phyloP scores from a whole-genome alignment of 1,140 invertebrate genomes.

The Conus ventricosus region DNA sequence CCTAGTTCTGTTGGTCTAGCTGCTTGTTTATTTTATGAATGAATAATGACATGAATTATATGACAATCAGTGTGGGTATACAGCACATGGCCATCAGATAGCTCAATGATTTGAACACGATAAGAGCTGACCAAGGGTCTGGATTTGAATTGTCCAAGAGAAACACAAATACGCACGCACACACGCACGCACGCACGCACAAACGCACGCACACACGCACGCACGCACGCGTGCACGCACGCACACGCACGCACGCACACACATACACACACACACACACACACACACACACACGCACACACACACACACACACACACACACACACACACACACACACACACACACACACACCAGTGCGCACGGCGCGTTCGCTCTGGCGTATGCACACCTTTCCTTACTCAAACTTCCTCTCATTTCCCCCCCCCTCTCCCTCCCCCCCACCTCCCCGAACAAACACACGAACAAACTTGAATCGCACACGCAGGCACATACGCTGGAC shows the following conservation, averaged over 20 bases:
- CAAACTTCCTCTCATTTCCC: neutral
- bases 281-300: neutral
- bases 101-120: too few relatives aligned
- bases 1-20: too few relatives aligned
- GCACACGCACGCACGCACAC: neutral
- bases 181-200: neutral
- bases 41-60: too few relatives aligned
- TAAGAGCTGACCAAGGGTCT: too few relatives aligned
- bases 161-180: neutral
- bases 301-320: conserved; percentile 1
- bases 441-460: too few relatives aligned
- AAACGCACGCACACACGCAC: conserved; percentile 5
- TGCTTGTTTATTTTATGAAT: too few relatives aligned
- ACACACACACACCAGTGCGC: neutral
- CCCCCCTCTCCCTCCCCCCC: too few relatives aligned
- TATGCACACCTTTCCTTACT: neutral
- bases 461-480: too few relatives aligned
- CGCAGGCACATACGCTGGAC: too few relatives aligned
- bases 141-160: too few relatives aligned
- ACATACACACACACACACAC: neutral
- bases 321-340: neutral
- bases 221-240: conserved; percentile 1
- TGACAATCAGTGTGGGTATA: too few relatives aligned
- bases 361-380: neutral
- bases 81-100: too few relatives aligned